phyloP scores from a whole-genome alignment of 2,888 invertebrate genomes.

The Drosophila fungiperda region DNA sequence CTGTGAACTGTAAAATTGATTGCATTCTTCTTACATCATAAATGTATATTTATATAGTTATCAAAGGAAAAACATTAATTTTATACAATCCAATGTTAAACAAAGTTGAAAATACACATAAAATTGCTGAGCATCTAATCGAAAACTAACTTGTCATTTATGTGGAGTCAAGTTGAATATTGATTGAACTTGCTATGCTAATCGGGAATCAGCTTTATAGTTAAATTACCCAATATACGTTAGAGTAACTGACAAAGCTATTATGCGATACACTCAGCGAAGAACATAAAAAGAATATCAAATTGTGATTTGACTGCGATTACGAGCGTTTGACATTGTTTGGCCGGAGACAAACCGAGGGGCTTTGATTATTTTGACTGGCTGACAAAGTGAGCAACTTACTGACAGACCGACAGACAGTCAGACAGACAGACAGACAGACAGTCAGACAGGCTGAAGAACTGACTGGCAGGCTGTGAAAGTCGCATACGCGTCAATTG shows the following conservation, averaged over 20 bases:
- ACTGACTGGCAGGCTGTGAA: conserved; percentile 27
- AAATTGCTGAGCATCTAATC: neutral
- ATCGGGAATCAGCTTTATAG: conserved; percentile 36
- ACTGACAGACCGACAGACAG: neutral
- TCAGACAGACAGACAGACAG: neutral
- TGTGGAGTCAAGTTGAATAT: conserved; percentile 38
- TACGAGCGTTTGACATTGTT: conserved; percentile 34
- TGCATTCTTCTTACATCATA: neutral
- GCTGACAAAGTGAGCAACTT: conserved; percentile 28
- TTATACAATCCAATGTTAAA: neutral
- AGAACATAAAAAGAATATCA: conserved; percentile 56
- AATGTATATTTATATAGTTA: neutral
- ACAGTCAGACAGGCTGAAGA: neutral
- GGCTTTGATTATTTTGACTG: conserved; percentile 38
- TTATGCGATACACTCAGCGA: conserved; percentile 31
- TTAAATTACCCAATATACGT: conserved; percentile 29
- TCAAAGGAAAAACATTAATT: neutral
- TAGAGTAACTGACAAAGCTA: conserved; percentile 29
- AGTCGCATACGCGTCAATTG: conserved; percentile 75
- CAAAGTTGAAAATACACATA: conserved; percentile 9
- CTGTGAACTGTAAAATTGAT: neutral
- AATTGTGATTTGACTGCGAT: conserved; percentile 60
- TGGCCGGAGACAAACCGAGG: conserved; percentile 20
- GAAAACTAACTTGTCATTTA: conserved; percentile 29
- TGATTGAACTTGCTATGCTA: conserved; percentile 47